Percentiles rank a stretch among this genome's conserved stretches.
Conservation (phyloP, 2,797 vertebrate genomes). For the Lepidocolaptes lacrymiger region DNA sequence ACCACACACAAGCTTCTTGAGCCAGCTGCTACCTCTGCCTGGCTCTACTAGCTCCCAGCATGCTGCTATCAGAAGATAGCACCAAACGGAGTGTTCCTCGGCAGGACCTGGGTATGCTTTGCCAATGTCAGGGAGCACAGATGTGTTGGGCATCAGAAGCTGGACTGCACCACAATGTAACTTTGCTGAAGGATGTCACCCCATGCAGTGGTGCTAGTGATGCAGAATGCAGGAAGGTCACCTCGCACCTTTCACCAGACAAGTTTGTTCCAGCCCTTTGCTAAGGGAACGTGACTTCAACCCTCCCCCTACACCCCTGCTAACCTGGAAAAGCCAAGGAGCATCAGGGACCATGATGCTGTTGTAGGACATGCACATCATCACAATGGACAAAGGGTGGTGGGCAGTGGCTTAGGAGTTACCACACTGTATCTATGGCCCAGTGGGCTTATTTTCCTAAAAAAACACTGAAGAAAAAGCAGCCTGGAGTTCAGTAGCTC, state of each 20-base stretch:
- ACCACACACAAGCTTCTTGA: neutral
- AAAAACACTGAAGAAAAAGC: neutral
- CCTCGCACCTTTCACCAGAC: neutral
- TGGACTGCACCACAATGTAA: neutral
- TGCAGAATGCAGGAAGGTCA: neutral
- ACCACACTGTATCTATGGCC: neutral
- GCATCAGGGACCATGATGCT: neutral
- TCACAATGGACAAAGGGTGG: rapidly evolving
- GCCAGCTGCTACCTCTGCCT: neutral
- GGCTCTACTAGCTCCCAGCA: neutral
- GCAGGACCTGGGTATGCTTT: neutral
- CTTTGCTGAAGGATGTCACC: neutral
- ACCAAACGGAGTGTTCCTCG: neutral
- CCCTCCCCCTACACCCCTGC: neutral
- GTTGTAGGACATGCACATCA: neutral
- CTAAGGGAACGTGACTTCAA: neutral
- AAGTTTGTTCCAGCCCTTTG: neutral
- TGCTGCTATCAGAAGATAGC: too few relatives aligned
- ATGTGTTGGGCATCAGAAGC: neutral
- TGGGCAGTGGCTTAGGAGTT: neutral
- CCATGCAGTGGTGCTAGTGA: rapidly evolving
- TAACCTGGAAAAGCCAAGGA: neutral
- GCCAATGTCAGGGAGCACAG: neutral
- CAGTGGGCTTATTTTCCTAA: neutral
- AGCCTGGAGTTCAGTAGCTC: neutral